These are phyloP conservation scores for Platerodrilus igneus DNA, from an alignment of 2,888 invertebrate genomes.

Conservation along the genomic window DNA sequence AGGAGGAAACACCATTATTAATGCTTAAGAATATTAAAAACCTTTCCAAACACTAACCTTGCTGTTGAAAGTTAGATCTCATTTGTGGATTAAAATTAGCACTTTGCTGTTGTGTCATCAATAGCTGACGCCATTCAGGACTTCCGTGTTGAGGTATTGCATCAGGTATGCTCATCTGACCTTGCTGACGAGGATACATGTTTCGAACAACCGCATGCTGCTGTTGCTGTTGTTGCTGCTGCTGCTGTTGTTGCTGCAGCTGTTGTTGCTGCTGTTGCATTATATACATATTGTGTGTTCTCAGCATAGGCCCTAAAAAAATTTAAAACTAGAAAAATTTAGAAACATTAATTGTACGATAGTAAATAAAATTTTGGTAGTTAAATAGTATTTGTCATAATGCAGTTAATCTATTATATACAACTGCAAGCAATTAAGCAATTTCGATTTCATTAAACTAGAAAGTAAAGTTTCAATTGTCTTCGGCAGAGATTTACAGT, in stretches of 20 bases:
- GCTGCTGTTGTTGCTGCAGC: too few species aligned
- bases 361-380: constrained; percentile 3
- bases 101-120: constrained; percentile 57
- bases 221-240: too few species aligned
- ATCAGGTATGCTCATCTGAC: constrained; percentile 56
- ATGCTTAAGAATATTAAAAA: neutral
- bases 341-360: neutral
- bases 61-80: constrained; percentile 53
- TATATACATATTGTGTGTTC: constrained; percentile 60
- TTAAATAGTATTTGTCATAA: too few species aligned
- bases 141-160: constrained; percentile 50
- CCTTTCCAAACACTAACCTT: constrained; percentile 36
- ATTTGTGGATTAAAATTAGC: constrained; percentile 49
- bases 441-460: too few species aligned
- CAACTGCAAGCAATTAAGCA: too few species aligned
- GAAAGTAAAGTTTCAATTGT: too few species aligned
- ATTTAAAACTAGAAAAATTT: constrained; percentile 10
- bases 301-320: constrained; percentile 62
- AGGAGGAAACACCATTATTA: neutral
- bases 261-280: constrained; percentile 57
- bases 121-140: constrained; percentile 59
- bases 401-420: too few species aligned
- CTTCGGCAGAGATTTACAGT: too few species aligned
- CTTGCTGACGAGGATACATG: constrained; percentile 54
- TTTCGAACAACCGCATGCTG: constrained; percentile 47